Percentiles rank a stretch among this genome's conserved stretches.
Conservation (phyloP, 2,113 vertebrate genomes). For the Cyanoramphus novaezelandiae region DNA sequence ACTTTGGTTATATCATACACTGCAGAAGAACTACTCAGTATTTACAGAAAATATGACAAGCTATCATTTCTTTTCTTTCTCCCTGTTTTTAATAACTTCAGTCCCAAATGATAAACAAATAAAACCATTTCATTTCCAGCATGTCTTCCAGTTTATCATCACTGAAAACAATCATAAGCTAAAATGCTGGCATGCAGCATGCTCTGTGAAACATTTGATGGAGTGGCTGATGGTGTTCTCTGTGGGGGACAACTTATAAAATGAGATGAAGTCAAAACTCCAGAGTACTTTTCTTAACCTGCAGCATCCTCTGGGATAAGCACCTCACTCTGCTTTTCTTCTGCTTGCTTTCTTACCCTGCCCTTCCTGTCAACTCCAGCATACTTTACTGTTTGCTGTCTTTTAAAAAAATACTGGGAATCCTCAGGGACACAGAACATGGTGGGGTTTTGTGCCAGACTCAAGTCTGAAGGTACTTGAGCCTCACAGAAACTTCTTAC, state of each 20-base stretch:
- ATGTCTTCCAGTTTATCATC: not conserved
- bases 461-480: not conserved
- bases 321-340: not conserved
- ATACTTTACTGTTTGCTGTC: not conserved
- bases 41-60: slow-evolving; percentile 37
- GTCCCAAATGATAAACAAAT: not conserved
- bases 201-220: not conserved
- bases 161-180: not conserved
- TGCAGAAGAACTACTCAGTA: not conserved
- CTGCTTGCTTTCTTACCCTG: not conserved
- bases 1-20: not conserved
- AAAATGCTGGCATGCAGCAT: not conserved
- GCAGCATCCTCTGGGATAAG: not conserved
- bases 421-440: not conserved
- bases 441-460: not conserved
- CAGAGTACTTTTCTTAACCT: not conserved
- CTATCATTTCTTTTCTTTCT: not conserved
- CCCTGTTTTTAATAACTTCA: not conserved
- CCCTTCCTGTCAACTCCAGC: not conserved
- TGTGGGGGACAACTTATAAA: not conserved
- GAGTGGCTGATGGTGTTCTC: not conserved
- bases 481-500: not conserved
- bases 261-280: not conserved
- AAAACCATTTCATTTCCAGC: slow-evolving; percentile 1
- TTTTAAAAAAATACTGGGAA: not conserved